Percentiles rank a stretch among this genome's conserved stretches.
Conservation (phyloP, 2,888 invertebrate genomes). For the Nemotelus nigrinus region DNA sequence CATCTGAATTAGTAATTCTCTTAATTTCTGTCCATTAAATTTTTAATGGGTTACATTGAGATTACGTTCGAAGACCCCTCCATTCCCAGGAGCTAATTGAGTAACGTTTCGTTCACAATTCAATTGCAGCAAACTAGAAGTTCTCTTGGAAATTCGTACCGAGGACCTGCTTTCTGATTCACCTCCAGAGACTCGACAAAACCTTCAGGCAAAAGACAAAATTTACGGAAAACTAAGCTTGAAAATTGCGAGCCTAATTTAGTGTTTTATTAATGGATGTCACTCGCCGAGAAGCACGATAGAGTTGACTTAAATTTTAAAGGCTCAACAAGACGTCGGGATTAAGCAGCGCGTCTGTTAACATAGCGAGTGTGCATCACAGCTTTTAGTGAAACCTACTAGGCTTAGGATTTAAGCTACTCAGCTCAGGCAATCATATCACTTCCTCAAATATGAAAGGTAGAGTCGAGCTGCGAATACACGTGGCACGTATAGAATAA, state of each 20-base stretch:
- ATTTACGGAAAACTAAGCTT: not conserved
- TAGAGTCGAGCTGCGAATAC: no score
- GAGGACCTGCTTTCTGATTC: not conserved
- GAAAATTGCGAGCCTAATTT: slow-evolving; percentile 43
- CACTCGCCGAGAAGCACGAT: not conserved
- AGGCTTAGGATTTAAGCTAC: no score
- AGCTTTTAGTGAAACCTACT: not conserved
- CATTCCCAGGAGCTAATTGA: not conserved
- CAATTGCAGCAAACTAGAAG: not conserved
- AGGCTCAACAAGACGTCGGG: not conserved
- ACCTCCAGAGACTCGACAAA: not conserved
- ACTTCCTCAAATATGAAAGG: no score
- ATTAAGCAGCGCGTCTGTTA: no score
- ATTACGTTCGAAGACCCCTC: slow-evolving; percentile 6
- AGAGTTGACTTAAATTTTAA: slow-evolving; percentile 27
- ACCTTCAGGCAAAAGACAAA: not conserved
- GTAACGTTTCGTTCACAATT: not conserved
- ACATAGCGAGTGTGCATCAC: not conserved
- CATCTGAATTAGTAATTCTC: slow-evolving; percentile 31
- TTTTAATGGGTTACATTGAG: slow-evolving; percentile 26
- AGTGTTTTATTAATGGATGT: slow-evolving; percentile 40
- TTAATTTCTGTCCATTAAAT: slow-evolving; percentile 41
- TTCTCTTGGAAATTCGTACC: not conserved
- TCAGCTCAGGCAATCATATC: no score
- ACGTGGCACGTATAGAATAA: no score